Evolutionary conservation across 2,797 vertebrate genomes (phyloP).

Genomic region (Anniella stebbinsi): DNA sequence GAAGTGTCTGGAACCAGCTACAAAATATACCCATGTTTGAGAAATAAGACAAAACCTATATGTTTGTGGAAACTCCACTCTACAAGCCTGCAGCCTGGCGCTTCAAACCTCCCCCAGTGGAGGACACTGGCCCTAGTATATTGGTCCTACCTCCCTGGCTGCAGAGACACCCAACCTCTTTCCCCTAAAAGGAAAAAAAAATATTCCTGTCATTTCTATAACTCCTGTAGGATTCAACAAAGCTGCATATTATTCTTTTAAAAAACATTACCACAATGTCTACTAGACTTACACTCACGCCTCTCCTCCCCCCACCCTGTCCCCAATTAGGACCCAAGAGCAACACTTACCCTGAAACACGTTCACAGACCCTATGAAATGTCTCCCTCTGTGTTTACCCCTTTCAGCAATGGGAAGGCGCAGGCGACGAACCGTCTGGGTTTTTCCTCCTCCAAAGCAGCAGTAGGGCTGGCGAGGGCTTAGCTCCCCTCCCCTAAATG

Average conservation of each 20-base stretch:
- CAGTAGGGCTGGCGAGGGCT: slow-evolving; percentile 31
- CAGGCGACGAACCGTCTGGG: slow-evolving; percentile 43
- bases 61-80: slow-evolving; percentile 21
- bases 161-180: slow-evolving; percentile 19
- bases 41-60: background rate
- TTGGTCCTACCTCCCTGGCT: slow-evolving; percentile 47
- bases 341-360: slow-evolving; percentile 74
- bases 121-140: slow-evolving; percentile 42
- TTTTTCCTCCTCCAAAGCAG: slow-evolving; percentile 47
- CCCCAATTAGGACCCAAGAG: slow-evolving; percentile 37
- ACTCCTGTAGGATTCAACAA: slow-evolving; percentile 35
- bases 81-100: background rate
- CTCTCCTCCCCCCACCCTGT: background rate
- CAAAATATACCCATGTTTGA: background rate
- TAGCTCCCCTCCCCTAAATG: slow-evolving; percentile 9
- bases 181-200: background rate
- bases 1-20: background rate
- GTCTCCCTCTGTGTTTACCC: slow-evolving; percentile 34
- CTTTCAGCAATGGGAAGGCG: slow-evolving; percentile 43
- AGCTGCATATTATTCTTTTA: slow-evolving; percentile 10
- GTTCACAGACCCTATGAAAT: slow-evolving; percentile 43
- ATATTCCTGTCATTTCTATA: slow-evolving; percentile 27
- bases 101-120: background rate
- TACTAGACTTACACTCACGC: background rate
- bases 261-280: background rate